Conservation (phyloP, 2,797 vertebrate genomes). For the Spatula clypeata region DNA sequence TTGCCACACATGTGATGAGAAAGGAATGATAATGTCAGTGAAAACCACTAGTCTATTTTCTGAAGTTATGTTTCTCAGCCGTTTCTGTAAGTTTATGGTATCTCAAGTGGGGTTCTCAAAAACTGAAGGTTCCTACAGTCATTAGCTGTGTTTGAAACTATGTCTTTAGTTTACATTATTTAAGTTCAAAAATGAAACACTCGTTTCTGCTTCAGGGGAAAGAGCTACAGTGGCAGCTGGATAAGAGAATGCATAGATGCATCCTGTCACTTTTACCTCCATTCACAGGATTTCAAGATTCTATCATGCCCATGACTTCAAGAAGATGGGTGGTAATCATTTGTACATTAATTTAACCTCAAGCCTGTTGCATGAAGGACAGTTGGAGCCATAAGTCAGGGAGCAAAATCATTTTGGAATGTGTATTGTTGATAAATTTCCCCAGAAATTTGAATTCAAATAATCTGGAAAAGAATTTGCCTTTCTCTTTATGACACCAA, state of each 20-base stretch:
- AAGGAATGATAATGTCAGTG: not conserved
- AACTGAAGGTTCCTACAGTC: not conserved
- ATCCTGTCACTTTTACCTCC: not conserved
- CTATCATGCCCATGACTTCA: rapidly evolving
- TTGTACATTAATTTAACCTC: not conserved
- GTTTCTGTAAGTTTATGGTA: not conserved
- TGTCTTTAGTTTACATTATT: not conserved
- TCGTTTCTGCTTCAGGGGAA: not conserved
- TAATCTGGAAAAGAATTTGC: not conserved
- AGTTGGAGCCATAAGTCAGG: not conserved
- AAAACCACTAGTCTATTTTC: not conserved
- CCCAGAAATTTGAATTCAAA: not conserved
- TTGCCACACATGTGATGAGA: not conserved
- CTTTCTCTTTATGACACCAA: not conserved
- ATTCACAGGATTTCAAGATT: not conserved
- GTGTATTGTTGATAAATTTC: not conserved
- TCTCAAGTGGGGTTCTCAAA: not conserved
- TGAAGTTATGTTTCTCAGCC: not conserved
- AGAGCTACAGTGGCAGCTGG: not conserved
- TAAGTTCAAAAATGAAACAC: not conserved
- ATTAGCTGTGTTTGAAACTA: not conserved
- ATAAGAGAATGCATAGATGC: not conserved
- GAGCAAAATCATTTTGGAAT: not conserved
- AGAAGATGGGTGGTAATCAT: not conserved
- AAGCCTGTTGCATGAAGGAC: not conserved